phyloP scores from a whole-genome alignment of 2,113 vertebrate species.

The Noturus placidus region DNA sequence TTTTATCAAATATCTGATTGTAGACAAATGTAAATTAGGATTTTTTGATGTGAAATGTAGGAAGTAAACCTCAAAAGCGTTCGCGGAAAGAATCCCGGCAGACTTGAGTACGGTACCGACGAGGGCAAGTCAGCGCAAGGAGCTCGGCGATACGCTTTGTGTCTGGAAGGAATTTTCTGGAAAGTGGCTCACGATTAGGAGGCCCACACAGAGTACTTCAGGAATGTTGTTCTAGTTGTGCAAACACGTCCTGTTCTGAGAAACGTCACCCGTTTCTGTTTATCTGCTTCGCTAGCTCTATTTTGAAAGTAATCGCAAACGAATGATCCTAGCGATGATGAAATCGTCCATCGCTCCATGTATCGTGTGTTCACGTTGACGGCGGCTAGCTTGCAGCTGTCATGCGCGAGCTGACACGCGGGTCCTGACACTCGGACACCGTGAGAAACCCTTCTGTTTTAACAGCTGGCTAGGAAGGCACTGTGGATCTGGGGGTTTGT shows the following conservation, averaged over 20 bases:
- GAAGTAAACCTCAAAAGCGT: too few species aligned
- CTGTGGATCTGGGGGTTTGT: background rate
- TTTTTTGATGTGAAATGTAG: too few species aligned
- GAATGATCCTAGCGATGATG: background rate
- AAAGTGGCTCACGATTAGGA: background rate
- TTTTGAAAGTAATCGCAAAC: background rate
- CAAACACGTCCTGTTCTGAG: background rate
- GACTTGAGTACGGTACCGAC: background rate
- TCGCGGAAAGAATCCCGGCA: background rate
- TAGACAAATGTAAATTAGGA: background rate
- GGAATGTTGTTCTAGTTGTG: background rate
- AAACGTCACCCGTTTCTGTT: background rate
- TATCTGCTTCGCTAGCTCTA: background rate
- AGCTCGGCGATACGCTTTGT: background rate
- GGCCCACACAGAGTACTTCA: background rate
- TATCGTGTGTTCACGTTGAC: background rate
- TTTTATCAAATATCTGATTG: background rate
- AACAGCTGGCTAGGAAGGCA: slow-evolving; percentile 5
- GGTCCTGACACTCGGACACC: background rate
- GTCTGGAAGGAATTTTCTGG: background rate
- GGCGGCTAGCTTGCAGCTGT: slow-evolving; percentile 25
- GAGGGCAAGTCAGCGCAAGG: background rate
- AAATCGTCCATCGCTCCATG: background rate
- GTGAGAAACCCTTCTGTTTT: background rate
- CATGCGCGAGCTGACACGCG: background rate